phyloP scores from a whole-genome alignment of 2,797 vertebrate genomes.

The Brachyalestes nurse region DNA sequence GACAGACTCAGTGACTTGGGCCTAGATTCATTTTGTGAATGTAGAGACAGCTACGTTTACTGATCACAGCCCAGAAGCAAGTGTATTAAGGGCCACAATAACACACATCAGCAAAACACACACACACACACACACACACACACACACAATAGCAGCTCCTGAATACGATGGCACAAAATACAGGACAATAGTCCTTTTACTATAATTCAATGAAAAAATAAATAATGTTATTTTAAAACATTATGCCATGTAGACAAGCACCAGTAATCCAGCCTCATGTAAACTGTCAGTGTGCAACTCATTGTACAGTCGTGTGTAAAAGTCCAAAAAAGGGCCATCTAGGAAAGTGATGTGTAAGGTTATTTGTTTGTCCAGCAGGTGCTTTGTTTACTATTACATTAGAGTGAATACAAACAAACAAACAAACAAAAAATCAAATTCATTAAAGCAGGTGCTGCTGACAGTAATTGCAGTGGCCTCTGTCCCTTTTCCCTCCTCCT shows the following conservation, averaged over 20 bases:
- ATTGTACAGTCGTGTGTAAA: background rate
- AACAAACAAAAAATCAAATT: no score
- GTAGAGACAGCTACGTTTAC: constrained; percentile 1
- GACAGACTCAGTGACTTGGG: constrained; percentile 11
- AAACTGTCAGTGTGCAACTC: background rate
- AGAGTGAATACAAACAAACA: no score
- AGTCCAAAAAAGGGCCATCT: no score
- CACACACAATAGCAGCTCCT: background rate
- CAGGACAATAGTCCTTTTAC: background rate
- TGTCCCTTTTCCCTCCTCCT: no score
- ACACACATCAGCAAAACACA: constrained; percentile 1
- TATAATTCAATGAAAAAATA: background rate
- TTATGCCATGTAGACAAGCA: background rate
- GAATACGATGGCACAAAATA: background rate
- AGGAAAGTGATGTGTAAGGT: background rate
- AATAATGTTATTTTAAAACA: background rate
- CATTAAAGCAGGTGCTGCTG: no score
- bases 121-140: background rate
- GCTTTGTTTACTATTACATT: no score
- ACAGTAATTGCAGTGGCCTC: no score
- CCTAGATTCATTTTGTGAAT: background rate
- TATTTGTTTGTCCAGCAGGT: no score
- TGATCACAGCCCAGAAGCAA: constrained; percentile 4
- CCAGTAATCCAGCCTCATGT: background rate
- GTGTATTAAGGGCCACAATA: background rate